phyloP scores from a whole-genome alignment of 2,888 invertebrate species.

The Limnephilus marmoratus region DNA sequence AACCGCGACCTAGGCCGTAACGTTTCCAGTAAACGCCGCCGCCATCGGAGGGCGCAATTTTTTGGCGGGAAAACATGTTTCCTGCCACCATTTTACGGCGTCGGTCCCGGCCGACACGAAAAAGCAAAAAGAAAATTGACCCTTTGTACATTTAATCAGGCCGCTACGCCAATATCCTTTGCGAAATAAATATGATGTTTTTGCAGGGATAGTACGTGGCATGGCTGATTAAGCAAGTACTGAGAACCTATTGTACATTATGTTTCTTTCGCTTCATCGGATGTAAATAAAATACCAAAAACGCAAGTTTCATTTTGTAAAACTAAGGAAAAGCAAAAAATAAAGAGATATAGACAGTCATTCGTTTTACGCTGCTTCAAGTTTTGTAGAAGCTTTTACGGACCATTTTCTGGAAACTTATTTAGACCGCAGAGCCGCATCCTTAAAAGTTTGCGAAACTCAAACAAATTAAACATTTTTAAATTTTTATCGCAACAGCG shows the following conservation, averaged over 20 bases:
- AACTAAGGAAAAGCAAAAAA: not conserved
- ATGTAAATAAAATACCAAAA: not conserved
- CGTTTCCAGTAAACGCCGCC: slow-evolving; percentile 11
- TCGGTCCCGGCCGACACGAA: not conserved
- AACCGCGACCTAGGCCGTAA: slow-evolving; percentile 38
- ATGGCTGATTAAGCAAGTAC: not conserved
- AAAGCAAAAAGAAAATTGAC: not conserved
- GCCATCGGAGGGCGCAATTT: slow-evolving; percentile 4
- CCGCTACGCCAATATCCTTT: not conserved
- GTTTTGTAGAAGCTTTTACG: not conserved
- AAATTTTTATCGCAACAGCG: not conserved
- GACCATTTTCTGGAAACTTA: not conserved
- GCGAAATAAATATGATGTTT: not conserved
- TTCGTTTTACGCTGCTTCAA: not conserved
- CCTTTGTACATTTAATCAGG: not conserved
- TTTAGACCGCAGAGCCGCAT: not conserved
- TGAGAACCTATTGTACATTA: not conserved
- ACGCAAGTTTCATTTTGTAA: not conserved
- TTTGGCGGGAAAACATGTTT: slow-evolving; percentile 10
- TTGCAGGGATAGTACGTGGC: not conserved
- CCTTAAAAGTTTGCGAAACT: not conserved
- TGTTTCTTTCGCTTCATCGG: no score
- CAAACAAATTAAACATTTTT: not conserved
- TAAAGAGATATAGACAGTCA: not conserved
- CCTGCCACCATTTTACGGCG: not conserved